These are phyloP conservation scores for Mythimna albipuncta DNA, from an alignment of 2,888 invertebrate species.

Conservation along the genomic window DNA sequence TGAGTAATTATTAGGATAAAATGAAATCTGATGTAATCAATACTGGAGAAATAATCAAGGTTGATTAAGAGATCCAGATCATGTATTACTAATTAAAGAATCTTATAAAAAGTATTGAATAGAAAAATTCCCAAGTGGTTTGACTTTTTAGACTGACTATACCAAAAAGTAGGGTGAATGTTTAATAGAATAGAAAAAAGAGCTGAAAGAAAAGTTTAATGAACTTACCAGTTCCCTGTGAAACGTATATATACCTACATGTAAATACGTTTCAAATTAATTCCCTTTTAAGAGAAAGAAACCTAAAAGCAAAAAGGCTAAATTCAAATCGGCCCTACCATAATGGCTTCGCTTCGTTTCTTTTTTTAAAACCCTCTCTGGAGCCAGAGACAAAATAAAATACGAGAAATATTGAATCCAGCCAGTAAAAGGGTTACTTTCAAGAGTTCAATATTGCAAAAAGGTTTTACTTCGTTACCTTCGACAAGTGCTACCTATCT, in stretches of 20 bases:
- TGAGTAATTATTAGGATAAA: too few relatives aligned
- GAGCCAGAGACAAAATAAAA: not conserved
- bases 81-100: too few relatives aligned
- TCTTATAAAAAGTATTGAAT: too few relatives aligned
- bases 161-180: too few relatives aligned
- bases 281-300: not conserved
- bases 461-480: constrained; percentile 10
- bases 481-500: not conserved
- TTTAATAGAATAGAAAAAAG: too few relatives aligned
- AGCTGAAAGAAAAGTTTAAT: too few relatives aligned
- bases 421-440: not conserved
- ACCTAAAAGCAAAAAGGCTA: not conserved
- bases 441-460: constrained; percentile 18
- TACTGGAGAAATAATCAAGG: too few relatives aligned
- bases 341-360: not conserved
- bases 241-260: not conserved
- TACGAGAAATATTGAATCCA: not conserved
- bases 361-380: not conserved
- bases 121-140: too few relatives aligned
- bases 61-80: too few relatives aligned
- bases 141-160: too few relatives aligned
- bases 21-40: too few relatives aligned
- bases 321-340: not conserved
- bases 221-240: too few relatives aligned
- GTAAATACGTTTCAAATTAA: not conserved